Conservation (phyloP, 1,140 invertebrate species). For the Akabosia matsudoensis region DNA sequence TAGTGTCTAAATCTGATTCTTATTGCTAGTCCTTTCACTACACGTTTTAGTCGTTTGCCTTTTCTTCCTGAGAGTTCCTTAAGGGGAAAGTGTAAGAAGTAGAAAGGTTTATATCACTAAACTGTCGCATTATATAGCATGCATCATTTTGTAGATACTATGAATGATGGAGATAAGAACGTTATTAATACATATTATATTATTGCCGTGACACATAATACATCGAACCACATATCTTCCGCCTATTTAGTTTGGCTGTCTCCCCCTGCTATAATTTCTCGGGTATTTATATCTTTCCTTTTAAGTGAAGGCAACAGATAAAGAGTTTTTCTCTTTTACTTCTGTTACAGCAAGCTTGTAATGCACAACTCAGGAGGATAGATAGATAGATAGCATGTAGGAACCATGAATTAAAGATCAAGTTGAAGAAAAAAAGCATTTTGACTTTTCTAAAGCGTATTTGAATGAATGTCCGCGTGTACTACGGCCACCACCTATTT, state of each 20-base stretch:
- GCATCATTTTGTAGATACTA: neutral
- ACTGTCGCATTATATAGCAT: neutral
- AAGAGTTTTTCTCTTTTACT: neutral
- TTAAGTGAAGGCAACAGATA: neutral
- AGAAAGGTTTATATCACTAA: no score
- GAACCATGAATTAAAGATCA: constrained; percentile 14
- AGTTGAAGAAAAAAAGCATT: neutral
- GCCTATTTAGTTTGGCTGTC: neutral
- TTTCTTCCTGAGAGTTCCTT: neutral
- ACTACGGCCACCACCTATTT: neutral
- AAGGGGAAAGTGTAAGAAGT: no score
- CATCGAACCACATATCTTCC: neutral
- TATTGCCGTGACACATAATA: neutral
- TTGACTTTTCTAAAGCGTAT: neutral
- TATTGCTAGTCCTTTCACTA: neutral
- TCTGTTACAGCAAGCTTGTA: neutral
- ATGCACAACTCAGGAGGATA: neutral
- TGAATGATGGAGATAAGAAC: neutral
- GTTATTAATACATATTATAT: constrained; percentile 9
- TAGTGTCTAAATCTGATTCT: neutral
- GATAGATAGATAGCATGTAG: neutral
- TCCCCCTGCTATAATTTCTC: neutral
- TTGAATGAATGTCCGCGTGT: constrained; percentile 18
- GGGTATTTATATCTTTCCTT: constrained; percentile 18
- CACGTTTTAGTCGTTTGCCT: no score